Evolutionary conservation across 2,113 vertebrate genomes (phyloP).

Genomic region (Saimiri boliviensis): DNA sequence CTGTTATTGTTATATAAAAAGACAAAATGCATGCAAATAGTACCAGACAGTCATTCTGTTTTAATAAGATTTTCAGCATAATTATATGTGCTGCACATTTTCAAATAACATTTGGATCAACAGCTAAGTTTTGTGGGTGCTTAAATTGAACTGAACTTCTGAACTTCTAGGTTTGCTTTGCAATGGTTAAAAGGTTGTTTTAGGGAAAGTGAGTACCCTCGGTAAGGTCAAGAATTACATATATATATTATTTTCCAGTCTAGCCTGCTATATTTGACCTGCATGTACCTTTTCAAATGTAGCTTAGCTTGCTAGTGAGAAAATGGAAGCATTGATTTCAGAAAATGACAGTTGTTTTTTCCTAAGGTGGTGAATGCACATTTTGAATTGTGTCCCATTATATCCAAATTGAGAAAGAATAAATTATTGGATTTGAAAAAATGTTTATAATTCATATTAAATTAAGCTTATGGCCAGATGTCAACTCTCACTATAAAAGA

Average conservation of each 20-base stretch:
- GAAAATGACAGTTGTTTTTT: neutral
- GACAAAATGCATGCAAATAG: slow-evolving; percentile 4
- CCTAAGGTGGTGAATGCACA: neutral
- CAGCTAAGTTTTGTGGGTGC: slow-evolving; percentile 7
- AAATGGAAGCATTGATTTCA: neutral
- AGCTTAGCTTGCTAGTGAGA: neutral
- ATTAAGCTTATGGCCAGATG: neutral
- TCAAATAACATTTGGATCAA: slow-evolving; percentile 58
- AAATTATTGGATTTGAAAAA: neutral
- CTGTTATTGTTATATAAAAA: slow-evolving; percentile 46
- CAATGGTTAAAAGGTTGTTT: neutral
- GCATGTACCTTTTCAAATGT: neutral
- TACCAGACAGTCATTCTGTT: slow-evolving; percentile 34
- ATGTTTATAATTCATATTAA: slow-evolving; percentile 14
- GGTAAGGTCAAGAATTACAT: neutral
- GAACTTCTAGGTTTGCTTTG: slow-evolving; percentile 58
- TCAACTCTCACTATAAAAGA: slow-evolving; percentile 6
- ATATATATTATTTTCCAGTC: neutral
- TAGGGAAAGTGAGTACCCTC: slow-evolving; percentile 26
- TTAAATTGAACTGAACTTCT: slow-evolving; percentile 61
- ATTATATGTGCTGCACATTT: slow-evolving; percentile 46
- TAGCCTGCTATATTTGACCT: neutral
- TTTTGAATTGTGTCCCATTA: neutral
- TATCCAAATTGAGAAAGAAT: neutral
- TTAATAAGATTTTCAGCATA: slow-evolving; percentile 69